Conservation (phyloP, 2,888 invertebrate species). For the Fragum fragum region DNA sequence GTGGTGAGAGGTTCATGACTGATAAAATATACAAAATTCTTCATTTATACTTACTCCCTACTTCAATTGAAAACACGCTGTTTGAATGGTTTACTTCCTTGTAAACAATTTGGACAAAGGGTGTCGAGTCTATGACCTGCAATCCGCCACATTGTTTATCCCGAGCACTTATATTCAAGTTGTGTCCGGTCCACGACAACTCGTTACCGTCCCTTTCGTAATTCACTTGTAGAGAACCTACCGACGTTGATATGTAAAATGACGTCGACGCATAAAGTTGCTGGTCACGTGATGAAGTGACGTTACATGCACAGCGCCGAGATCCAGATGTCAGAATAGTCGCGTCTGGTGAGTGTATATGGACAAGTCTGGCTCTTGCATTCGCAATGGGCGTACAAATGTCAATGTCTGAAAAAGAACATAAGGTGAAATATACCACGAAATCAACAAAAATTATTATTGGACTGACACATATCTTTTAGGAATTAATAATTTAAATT, state of each 20-base stretch:
- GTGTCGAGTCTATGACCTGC: background rate
- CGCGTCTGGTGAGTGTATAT: background rate
- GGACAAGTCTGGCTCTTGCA: background rate
- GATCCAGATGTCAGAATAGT: background rate
- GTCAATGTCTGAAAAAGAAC: conserved; percentile 1
- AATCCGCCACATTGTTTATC: background rate
- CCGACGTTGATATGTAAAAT: background rate
- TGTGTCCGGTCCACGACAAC: background rate
- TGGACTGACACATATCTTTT: too few species aligned
- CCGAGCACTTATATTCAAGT: background rate
- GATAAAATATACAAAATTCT: too few species aligned
- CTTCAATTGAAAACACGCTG: background rate
- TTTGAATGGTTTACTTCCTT: background rate
- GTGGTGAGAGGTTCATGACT: too few species aligned
- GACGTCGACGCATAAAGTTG: background rate
- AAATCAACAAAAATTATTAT: too few species aligned
- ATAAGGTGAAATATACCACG: too few species aligned
- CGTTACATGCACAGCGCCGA: background rate
- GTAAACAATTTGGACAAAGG: conserved; percentile 1
- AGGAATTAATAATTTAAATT: too few species aligned
- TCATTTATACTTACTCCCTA: conserved; percentile 1
- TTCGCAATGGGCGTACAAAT: background rate
- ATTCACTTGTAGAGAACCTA: background rate
- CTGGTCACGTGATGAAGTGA: background rate
- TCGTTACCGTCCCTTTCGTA: background rate